Evolutionary conservation across 2,888 invertebrate genomes (phyloP), one percentile per base, ranked within the genome.

Genomic region (Rotaria sp.): DNA sequence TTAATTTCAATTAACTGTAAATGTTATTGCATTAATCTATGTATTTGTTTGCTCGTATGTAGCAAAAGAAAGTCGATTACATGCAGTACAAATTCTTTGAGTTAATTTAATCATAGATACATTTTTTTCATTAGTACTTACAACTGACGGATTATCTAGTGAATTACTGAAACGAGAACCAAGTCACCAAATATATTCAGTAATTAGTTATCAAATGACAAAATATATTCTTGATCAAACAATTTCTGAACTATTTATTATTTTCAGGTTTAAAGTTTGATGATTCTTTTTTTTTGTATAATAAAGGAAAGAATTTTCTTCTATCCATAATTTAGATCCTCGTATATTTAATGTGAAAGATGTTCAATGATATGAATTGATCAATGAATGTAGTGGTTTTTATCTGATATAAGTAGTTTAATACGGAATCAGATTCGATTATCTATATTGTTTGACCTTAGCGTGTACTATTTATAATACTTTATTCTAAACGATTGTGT

Each of bases 11-110:
- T 93, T 99, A 89, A 99, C 98, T 88, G 98, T 99, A 90, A 99
- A 99, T 92, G 95, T 97, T 88, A 98, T 99, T 88, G 98, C 98
- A 89, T 97, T 99, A 89, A 95, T 97, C 90, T 97, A 97, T 88
- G 98, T 98, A 90, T 98, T 99, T 93, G 95, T 96, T 91, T 98
- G 98, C 90, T 97, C 98, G 89, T 97, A 13, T 38, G 35, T 84
- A n/a, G 30, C 18, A 41, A 52, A 57, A 84, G 48, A 52, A 50
- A 52, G 24, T 84, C 97, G 97, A 87, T 93, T 97, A 88, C 97
- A 96, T 94, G 97, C 97, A 89, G 97, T 98, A 89, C 97, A 98
- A 94, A 98, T 98, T 97, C 94, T 98, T 90, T 98, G 97, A 97
- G 97, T 98, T 89, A 98, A 98, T 92, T 93, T 98, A 88, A 98